Evolutionary conservation across 2,888 invertebrate species (phyloP), one percentile per base, ranked within the genome.

Genomic region (Drosophila ustulata): DNA sequence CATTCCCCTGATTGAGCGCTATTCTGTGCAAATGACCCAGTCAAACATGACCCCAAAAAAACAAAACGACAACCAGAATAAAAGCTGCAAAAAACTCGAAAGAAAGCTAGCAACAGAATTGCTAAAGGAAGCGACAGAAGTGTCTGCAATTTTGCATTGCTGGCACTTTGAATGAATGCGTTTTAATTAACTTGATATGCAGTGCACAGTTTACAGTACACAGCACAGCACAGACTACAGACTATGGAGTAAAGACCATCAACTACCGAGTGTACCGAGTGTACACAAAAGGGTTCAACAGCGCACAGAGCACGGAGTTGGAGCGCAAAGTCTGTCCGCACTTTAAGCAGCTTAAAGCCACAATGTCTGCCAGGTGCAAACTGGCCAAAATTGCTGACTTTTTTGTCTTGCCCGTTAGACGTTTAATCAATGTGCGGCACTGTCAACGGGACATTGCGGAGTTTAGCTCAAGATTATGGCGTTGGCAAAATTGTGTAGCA

Each of bases 171-270:
- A 76, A 76, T 76, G 79, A 76, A 76, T 76, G 76, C 79, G 76
- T 76, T 76, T 76, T 76, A 76, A 76, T 76, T 76, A 76, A 76
- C 79, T 76, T 76, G 75, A 76, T 76, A 76, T 76, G 79, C 76
- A 75, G 62, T 50, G 46, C 78, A 75, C 65, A 76, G 56, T 45
- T 46, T 46, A 61, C 59, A 64, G 26, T 28, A 55, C 58, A 61
- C 51, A 55, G 34, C 55, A 55, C 58, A 57, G 55, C 11, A 46
- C 58, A 13, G 4, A 26, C 18, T 8, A 23, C 45, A 59, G 55
- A 30, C 28, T 28, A 28, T 3, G 18, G 18, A 18, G 18, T 11
- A 30, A 11, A 37, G 37, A 37, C 11, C 4, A 37, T 37, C 37
- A 37, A 59, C 61, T 75, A 28, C 58, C 46, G 51, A 57, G 55